Evolutionary conservation across 2,113 vertebrate genomes (phyloP).

Genomic region (Eulemur macaco): DNA sequence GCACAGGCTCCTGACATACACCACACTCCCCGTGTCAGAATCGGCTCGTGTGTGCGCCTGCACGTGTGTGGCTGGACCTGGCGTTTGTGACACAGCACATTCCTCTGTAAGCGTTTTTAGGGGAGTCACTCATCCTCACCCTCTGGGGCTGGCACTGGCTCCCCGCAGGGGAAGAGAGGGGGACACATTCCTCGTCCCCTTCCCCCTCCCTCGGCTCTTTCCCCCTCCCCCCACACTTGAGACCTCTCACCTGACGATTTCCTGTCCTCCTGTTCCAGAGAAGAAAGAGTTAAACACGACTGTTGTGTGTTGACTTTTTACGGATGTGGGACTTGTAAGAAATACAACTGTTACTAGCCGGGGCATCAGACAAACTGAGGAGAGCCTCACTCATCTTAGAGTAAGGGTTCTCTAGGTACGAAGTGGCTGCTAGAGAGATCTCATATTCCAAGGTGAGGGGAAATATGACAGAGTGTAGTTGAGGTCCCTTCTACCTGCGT

Average conservation of each 20-base stretch:
- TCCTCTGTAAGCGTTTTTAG: background rate
- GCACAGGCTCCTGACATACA: background rate
- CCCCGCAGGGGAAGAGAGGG: too few species aligned
- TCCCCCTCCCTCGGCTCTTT: fast-evolving
- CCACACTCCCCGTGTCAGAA: fast-evolving
- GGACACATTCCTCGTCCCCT: too few species aligned
- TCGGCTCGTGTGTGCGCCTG: too few species aligned
- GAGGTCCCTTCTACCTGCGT: fast-evolving
- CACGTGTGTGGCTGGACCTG: fast-evolving
- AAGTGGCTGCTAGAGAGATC: background rate
- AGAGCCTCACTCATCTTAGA: background rate
- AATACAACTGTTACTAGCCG: background rate
- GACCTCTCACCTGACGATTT: background rate
- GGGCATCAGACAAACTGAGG: background rate
- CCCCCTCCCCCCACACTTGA: too few species aligned
- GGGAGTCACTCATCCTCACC: background rate
- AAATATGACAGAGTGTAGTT: fast-evolving
- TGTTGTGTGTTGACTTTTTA: background rate
- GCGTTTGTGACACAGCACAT: fast-evolving
- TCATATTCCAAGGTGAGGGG: too few species aligned
- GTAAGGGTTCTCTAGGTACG: background rate
- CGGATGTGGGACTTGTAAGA: background rate
- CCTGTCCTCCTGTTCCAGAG: background rate
- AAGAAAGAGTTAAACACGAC: background rate
- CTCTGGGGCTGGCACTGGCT: background rate